Base-by-base conservation (phyloP, 2,113 vertebrate species). In the Mus spicilegus region DNA sequence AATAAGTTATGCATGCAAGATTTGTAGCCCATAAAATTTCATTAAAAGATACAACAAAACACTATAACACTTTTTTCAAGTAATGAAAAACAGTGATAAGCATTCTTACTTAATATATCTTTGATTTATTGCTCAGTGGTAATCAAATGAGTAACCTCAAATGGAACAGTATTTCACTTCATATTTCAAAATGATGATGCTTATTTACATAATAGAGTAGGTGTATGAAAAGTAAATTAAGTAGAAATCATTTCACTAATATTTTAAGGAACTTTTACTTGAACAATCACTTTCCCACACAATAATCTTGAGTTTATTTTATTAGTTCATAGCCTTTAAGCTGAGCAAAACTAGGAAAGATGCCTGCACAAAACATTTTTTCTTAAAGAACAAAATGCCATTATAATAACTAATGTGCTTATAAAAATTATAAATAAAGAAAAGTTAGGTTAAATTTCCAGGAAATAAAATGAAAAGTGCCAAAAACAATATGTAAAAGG, bases 231-330 rank as follows among this genome's bases (percentile, higher is more conserved):
- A 94, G 76, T 73, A 90, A 69, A 80, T 82, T 87, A 84, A 94
- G 63, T 87, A 51, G 16, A 75, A 90, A 88, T 12, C 1, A 80
- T 81, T 87, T 75, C 19, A 33, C 17, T 87, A 70, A 85, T 94
- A 72, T 2, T 75, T 93, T 51, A 70, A 90, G 78, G 10, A 88
- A 78, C n/a, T 51, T 93, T 36, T 51, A 58, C 20, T 82, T 33
- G 2, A 88, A 36, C 80, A 90, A 70, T 69, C 87, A 73, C 30
- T 85, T 82, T 70, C 12, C 3, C 22, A 33, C 72, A 65, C 17
- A 89, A 70, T 90, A 93, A 49, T 80, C 77, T 94, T 36, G 56
- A 89, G 58, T 19, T 82, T 61, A 82, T 95, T 91, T 95, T 93
- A 77, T 89, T 95, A 82, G 17, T 88, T 86, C 16, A 89, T 22